Base-by-base conservation (phyloP, 2,113 vertebrate genomes). In the Takifugu flavidus region DNA sequence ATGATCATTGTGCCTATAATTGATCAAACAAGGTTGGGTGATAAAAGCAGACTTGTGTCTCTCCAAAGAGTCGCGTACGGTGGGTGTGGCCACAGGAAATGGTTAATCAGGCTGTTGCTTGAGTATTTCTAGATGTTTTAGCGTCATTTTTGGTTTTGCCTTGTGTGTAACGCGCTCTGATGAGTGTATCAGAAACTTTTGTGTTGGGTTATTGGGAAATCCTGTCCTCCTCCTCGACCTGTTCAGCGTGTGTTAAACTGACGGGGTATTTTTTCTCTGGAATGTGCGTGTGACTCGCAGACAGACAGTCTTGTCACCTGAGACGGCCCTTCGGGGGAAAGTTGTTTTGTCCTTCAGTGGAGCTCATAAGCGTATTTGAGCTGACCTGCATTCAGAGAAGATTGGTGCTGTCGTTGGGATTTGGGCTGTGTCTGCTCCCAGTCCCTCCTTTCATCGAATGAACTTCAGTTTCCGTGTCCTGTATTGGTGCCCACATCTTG, bases 1-100 rank as follows among this genome's bases (percentile, higher is more conserved):
- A 83, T 59, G 68, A 51, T 78, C 71, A 79, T 77, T 83, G 75
- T 81, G 65, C 73, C 82, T 56, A 29, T 82, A 77, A 78, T 81
- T 74, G 80, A 78, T 72, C 42, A 66, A 84, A 81, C 67, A 64
- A 72, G 67, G 62, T 62, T 77, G 66, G 65, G 26, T 56, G 56
- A 71, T 73, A 56, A 82, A 80, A 82, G 44, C 49, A 27, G 68
- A 80, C 27, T 47, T 45, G 76, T 70, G 15, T 54, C 53, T 62
- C 42, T 78, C 60, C 49, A 63, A 72, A 63, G 78, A 57, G 31
- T 8, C 51, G 28, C 12, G 11, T 11, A 3, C 50, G 25, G 60
- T 13, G 56, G 60, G 60, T 58, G 45, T 70, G 67, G 58, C 73
- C 34, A 15, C 76, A 63, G 56, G 44, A 6, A 45, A 20, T 20